Base-by-base conservation (phyloP, 2,888 invertebrate species). In the Yponomeuta cagnagella region DNA sequence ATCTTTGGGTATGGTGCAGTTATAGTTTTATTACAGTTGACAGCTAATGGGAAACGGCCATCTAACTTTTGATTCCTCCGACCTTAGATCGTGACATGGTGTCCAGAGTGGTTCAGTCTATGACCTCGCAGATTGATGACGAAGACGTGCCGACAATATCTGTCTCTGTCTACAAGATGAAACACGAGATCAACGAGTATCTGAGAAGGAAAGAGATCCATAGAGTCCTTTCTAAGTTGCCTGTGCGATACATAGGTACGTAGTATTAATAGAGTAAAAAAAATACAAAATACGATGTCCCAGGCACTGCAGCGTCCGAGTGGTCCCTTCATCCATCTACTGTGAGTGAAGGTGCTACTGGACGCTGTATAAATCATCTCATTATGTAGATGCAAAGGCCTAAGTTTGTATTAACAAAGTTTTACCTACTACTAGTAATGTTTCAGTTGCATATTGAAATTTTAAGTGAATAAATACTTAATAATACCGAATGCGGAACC, bases 41-140 rank as follows among this genome's bases (percentile, higher is more conserved):
- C 8, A 6, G 9, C 43, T 43, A 8, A 8, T 43, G 43, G 6
- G 43, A 43, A 43, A 43, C 9, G 9, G 43, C 9, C 5, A 43
- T 43, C 8, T 43, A 8, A 43, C 1, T 8, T 8, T 43, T 43
- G 8, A 43, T 43, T 43, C 43, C 5, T 43, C 52, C 8, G 12
- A 15, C 15, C 52, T 15, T 79, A 95, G 95, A 85, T 79, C 90
- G 94, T 23, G 95, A 95, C 77, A 93, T 94, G 89, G 91, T 95
- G n/a, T 93, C 94, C 12, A 89, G 94, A n/a, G 93, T 95, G 37
- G 89, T 95, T 2, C 93, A 91, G 76, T 93, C 95, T 0, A 78
- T 95, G 73, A 94, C 94, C 3, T 82, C 83, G 1, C 89, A 90
- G 72, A 85, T 93, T 68, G 90, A 92, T 48, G 87, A 89, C n/a